Base-by-base conservation (phyloP, 2,113 vertebrate genomes). In the Hippotragus niger region DNA sequence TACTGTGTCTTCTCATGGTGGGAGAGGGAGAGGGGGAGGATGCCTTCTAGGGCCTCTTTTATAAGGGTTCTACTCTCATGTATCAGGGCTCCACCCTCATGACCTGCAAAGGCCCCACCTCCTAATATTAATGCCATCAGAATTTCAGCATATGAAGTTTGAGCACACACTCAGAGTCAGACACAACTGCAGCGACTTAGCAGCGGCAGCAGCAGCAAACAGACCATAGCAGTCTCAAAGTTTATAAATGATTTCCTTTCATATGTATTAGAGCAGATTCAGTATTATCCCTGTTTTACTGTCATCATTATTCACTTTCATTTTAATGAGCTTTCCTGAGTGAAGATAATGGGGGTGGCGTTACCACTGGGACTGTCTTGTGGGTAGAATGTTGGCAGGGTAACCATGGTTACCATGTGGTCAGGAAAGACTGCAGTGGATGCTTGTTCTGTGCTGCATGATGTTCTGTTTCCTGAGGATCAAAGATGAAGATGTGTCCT, bases 291-390 rank as follows among this genome's bases (percentile, higher is more conserved):
- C 76, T 67, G 14, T 91, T 12, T 45, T 81, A 47, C 33, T 76
- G 40, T 90, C 53, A 19, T 27, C 15, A 7, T 94, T 36, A 33
- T n/a, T 96, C 12, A 60, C 40, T 88, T 92, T 97, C 33, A 5
- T 90, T 62, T 82, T 85, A 29, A 74, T 86, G 67, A 82, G 29
- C 15, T 90, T 96, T 85, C 58, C 76, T 74, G 21, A 87, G 33
- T 33, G 67, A 87, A 80, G 84, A 8, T 57, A 9, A 47, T 89
- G 36, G 33, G 12, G 5, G 3, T 36, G 1, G 64, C n/a, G 11
- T 57, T 74, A 57, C 5, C 11, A 0, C 31, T 4, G 1, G 47
- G 25, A 14, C 25, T 43, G 25, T 80, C 29, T n/a, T 47, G 6
- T 40, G 55, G 88, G 21, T 2, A 29, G 60, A 36, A 27, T 29